A percentile compares a stretch with the other conserved stretches of the same genome.
phyloP scores from a whole-genome alignment of 2,888 invertebrate species.

The Heliconius charithonia region DNA sequence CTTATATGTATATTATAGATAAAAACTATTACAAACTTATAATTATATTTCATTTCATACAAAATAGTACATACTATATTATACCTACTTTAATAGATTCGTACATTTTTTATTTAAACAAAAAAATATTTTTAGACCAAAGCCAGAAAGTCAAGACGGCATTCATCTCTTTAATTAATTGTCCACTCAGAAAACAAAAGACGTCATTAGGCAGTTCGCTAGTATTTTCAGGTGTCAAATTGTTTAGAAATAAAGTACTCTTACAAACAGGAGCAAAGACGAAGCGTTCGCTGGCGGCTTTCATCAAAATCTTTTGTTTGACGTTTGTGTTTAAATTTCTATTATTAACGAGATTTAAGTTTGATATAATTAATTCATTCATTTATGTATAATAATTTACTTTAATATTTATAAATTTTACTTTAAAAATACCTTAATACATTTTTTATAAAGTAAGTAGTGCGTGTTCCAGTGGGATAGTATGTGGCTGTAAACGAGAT shows the following conservation, averaged over 20 bases:
- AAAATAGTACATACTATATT: no score
- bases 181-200: constrained; percentile 38
- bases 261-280: constrained; percentile 35
- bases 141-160: background rate
- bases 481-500: no score
- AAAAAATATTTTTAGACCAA: background rate
- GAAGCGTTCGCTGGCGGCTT: constrained; percentile 25
- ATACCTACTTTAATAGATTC: no score
- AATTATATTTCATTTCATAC: no score
- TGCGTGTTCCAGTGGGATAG: no score
- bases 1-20: no score
- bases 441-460: no score
- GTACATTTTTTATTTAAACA: background rate
- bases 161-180: constrained; percentile 38
- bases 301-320: constrained; percentile 36
- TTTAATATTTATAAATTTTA: background rate
- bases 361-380: background rate
- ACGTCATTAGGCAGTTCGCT: constrained; percentile 41
- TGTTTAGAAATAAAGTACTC: constrained; percentile 41
- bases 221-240: constrained; percentile 43
- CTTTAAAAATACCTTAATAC: no score
- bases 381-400: background rate
- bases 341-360: constrained; percentile 16
- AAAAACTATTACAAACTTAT: no score
- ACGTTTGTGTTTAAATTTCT: constrained; percentile 26